These are phyloP conservation scores for Heliopora coerulea DNA, from an alignment of 92 coral and sea anemone species.

Conservation along the genomic window DNA sequence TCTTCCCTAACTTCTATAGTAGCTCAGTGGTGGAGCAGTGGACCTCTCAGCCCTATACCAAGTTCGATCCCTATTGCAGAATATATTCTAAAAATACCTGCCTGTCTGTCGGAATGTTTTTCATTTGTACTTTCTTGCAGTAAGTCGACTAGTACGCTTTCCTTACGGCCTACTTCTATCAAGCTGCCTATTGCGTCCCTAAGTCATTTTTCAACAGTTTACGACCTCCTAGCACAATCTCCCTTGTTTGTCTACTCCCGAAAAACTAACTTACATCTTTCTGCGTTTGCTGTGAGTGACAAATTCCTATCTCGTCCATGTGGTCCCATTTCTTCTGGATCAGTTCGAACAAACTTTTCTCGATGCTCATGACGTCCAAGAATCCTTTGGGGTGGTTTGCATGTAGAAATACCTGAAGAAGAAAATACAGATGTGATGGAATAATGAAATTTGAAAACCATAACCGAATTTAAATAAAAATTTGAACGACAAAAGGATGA, in stretches of 20 bases:
- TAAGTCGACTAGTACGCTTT: too few relatives aligned
- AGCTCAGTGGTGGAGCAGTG: too few relatives aligned
- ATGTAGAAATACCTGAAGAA: conserved; percentile 60
- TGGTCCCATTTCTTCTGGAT: conserved; percentile 89
- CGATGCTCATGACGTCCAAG: conserved; percentile 85
- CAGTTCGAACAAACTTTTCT: conserved; percentile 77
- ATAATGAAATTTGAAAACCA: too few relatives aligned
- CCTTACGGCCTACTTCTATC: not conserved
- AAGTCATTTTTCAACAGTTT: not conserved
- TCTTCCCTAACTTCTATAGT: too few relatives aligned
- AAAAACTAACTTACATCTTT: conserved; percentile 69
- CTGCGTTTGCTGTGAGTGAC: conserved; percentile 84
- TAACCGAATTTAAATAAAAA: too few relatives aligned
- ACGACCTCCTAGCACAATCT: not conserved
- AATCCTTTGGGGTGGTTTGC: conserved; percentile 76
- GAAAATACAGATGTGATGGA: not conserved
- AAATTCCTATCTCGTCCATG: conserved; percentile 74
- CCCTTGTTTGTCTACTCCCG: not conserved
- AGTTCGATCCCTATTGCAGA: too few relatives aligned
- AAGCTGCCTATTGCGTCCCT: too few relatives aligned
- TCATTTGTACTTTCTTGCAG: too few relatives aligned
- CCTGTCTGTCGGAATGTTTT: too few relatives aligned
- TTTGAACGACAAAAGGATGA: too few relatives aligned
- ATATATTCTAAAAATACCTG: too few relatives aligned
- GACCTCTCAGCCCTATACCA: too few relatives aligned